These are phyloP conservation scores for Hypercompe scribonia DNA, from an alignment of 2,888 invertebrate genomes.

Conservation along the genomic window DNA sequence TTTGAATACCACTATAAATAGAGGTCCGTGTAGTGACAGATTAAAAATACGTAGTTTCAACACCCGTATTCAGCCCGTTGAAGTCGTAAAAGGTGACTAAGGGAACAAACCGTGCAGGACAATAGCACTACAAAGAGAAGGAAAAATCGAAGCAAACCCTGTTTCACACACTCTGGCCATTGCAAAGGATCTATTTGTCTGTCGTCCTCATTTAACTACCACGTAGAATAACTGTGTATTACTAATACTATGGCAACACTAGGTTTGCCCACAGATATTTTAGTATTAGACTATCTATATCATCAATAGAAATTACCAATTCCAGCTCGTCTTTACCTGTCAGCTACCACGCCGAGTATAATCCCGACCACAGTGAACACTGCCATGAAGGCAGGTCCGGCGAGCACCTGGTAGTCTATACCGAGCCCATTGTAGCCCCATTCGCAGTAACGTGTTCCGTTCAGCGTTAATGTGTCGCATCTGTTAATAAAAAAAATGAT, in stretches of 20 bases:
- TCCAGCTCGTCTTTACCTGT: slow-evolving; percentile 80
- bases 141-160: too few relatives aligned
- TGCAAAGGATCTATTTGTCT: too few relatives aligned
- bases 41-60: too few relatives aligned
- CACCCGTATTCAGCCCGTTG: too few relatives aligned
- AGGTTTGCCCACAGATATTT: background rate
- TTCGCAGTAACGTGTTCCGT: slow-evolving; percentile 93
- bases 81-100: too few relatives aligned
- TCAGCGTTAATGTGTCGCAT: slow-evolving; percentile 88
- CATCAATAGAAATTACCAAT: background rate
- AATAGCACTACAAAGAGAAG: too few relatives aligned
- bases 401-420: slow-evolving; percentile 95
- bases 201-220: too few relatives aligned
- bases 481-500: slow-evolving; percentile 73
- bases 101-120: too few relatives aligned
- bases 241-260: background rate
- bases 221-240: too few relatives aligned
- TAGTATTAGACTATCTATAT: background rate
- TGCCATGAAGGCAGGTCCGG: slow-evolving; percentile 97
- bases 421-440: slow-evolving; percentile 98
- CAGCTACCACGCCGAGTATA: slow-evolving; percentile 93
- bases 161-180: too few relatives aligned
- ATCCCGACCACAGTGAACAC: slow-evolving; percentile 96
- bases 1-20: too few relatives aligned
- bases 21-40: too few relatives aligned